Percentiles rank a stretch among this genome's conserved stretches.
Conservation (phyloP, 2,888 invertebrate species). For the Stegophylla sp. region DNA sequence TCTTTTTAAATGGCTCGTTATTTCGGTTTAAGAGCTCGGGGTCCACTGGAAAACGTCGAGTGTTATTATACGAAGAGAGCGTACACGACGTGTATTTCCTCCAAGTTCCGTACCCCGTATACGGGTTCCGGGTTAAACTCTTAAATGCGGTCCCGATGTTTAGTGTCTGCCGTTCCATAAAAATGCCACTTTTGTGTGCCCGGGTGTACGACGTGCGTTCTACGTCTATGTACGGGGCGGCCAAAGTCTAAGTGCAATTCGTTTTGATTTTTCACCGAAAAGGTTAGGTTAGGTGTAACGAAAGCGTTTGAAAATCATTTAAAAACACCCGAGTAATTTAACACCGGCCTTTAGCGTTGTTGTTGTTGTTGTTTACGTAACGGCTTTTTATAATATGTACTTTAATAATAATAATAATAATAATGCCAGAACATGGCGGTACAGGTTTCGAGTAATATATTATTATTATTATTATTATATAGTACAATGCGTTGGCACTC, state of each 20-base stretch:
- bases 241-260: constrained; percentile 11
- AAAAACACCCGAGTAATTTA: neutral
- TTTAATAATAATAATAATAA: too few species aligned
- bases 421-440: too few species aligned
- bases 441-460: too few species aligned
- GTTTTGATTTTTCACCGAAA: neutral
- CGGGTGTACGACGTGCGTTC: neutral
- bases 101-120: neutral
- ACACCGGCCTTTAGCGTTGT: neutral
- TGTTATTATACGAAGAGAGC: constrained; percentile 34
- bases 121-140: constrained; percentile 10
- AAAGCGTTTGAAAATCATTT: neutral
- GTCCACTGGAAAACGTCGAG: constrained; percentile 1
- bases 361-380: neutral
- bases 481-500: too few species aligned
- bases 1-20: constrained; percentile 44
- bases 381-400: too few species aligned
- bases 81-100: too few species aligned
- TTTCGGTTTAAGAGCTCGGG: constrained; percentile 45
- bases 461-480: too few species aligned
- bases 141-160: constrained; percentile 41
- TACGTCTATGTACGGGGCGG: too few species aligned
- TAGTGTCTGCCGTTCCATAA: constrained; percentile 18
- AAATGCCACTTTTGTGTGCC: constrained; percentile 18
- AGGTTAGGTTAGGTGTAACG: neutral